phyloP scores from a whole-genome alignment of 2,888 invertebrate genomes.

The Orthosia cruda region DNA sequence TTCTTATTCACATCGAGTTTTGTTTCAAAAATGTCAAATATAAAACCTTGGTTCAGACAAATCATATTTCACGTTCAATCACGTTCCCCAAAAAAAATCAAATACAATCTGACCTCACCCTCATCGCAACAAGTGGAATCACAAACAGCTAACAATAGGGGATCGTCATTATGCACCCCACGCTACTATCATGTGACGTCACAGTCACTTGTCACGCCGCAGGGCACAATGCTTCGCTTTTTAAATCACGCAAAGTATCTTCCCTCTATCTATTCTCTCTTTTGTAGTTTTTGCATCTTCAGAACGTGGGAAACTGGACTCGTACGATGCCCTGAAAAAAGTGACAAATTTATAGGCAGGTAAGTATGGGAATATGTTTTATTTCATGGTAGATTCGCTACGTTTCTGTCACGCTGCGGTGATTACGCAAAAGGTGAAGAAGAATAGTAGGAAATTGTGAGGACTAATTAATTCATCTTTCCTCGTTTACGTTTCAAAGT shows the following conservation, averaged over 20 bases:
- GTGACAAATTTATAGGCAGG: conserved; percentile 64
- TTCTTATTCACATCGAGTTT: neutral
- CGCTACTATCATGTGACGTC: conserved; percentile 69
- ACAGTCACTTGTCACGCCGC: conserved; percentile 86
- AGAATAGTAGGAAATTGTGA: conserved; percentile 7
- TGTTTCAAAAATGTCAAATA: neutral
- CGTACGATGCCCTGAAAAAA: conserved; percentile 73
- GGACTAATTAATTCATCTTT: conserved; percentile 16
- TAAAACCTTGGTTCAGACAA: neutral
- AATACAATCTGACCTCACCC: conserved; percentile 48
- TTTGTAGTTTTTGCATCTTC: conserved; percentile 82
- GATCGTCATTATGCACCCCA: conserved; percentile 72
- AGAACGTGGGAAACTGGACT: conserved; percentile 79
- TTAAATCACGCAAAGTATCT: conserved; percentile 84
- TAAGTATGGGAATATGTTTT: conserved; percentile 47
- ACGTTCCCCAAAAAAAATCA: conserved; percentile 15
- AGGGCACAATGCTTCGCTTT: conserved; percentile 79
- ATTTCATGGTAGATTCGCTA: conserved; percentile 43
- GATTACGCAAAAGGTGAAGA: conserved; percentile 17
- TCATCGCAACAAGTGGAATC: conserved; percentile 81
- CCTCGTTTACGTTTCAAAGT: conserved; percentile 6
- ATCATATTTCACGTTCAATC: conserved; percentile 37
- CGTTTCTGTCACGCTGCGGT: conserved; percentile 13
- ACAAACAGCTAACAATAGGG: conserved; percentile 79
- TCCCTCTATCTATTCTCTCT: conserved; percentile 74